Base-by-base conservation (phyloP, 2,113 vertebrate species). In the Pedetes capensis region DNA sequence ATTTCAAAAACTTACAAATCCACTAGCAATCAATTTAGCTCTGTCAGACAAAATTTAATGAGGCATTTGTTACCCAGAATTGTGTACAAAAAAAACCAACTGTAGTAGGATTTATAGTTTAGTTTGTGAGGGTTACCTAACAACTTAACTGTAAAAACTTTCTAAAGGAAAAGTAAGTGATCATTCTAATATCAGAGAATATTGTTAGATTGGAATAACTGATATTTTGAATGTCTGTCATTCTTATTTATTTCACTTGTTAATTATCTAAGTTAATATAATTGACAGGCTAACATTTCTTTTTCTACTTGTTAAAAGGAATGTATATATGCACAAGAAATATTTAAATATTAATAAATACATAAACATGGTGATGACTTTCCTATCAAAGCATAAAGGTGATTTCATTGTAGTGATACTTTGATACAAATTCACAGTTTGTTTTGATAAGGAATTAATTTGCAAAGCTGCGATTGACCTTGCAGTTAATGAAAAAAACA, bases 1-100 rank as follows among this genome's bases (percentile, higher is more conserved):
- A 64, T 93, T 97, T 96, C 90, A 88, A 92, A 94, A 95, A 42
- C 27, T 78, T 94, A 44, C 44, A 96, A 63, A 85, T 89, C 80
- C 51, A 85, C 87, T 74, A 93, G 74, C 78, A 93, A 82, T 95
- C 88, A 92, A 66, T 44, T 72, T 81, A 66, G 25, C 39, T 87
- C 72, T 75, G 85, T 79, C 78, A 66, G 81, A 90, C 81, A 95
- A 75, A 78, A 79, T 75, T n/a, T 89, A 63, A 90, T 55, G 81
- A 59, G 76, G 32, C 39, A 27, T 91, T 95, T 82, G 84, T 92
- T 88, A 82, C n/a, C 51, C 74, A 80, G 42, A 85, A 64, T 29
- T 88, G 44, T 42, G 3, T n/a, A 59, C 9, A 6, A 59, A 3
- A 68, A 55, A 5, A 3, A 11, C 63, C n/a, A n/a, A n/a, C 10